phyloP scores from a whole-genome alignment of 2,888 invertebrate genomes.

The Bugulina stolonifera region DNA sequence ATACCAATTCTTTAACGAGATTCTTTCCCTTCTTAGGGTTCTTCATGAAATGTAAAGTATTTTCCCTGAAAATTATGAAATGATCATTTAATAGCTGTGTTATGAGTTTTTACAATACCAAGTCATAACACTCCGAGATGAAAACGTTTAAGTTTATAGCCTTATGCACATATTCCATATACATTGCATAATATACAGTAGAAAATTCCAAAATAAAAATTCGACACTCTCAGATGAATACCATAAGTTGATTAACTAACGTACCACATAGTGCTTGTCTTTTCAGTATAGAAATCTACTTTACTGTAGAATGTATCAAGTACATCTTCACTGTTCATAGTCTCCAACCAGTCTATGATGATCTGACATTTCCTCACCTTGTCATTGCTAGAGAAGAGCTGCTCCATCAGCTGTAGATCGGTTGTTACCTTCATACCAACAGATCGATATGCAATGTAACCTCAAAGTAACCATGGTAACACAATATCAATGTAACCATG shows the following conservation, averaged over 20 bases:
- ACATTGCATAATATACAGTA: no score
- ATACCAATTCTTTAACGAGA: constrained; percentile 43
- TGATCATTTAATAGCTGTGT: no score
- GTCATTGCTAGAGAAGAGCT: constrained; percentile 60
- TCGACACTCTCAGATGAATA: no score
- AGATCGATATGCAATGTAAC: no score
- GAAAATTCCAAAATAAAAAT: no score
- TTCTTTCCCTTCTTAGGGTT: constrained; percentile 38
- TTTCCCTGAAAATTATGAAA: constrained; percentile 67
- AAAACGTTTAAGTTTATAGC: no score
- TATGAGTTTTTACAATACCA: no score
- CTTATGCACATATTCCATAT: no score
- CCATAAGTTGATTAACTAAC: no score
- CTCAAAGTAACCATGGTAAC: no score
- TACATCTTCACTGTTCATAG: constrained; percentile 63
- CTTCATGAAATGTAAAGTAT: constrained; percentile 74
- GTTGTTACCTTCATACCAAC: constrained; percentile 54
- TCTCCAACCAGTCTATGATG: constrained; percentile 87
- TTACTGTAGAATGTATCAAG: constrained; percentile 53
- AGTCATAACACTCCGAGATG: no score
- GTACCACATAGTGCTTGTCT: constrained; percentile 67
- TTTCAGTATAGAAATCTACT: constrained; percentile 71
- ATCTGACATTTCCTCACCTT: constrained; percentile 61
- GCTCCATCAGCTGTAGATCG: constrained; percentile 60
- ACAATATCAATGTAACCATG: no score